These are phyloP conservation scores for Hiodon tergisus DNA, from an alignment of 2,113 vertebrate species.

Conservation along the genomic window DNA sequence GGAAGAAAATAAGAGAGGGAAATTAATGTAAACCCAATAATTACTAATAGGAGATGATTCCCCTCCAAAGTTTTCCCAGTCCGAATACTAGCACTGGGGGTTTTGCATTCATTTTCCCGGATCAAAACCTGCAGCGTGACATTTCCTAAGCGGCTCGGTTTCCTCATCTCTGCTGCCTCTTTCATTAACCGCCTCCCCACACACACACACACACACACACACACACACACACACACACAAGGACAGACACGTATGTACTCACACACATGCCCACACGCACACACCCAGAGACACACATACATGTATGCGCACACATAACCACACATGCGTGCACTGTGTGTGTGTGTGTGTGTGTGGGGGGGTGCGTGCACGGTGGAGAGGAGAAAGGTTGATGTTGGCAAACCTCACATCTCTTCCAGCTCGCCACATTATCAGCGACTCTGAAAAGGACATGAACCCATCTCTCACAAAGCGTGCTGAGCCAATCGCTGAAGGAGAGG, in stretches of 20 bases:
- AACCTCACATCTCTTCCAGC: not conserved
- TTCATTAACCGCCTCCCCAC: slow-evolving; percentile 40
- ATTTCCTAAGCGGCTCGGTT: slow-evolving; percentile 80
- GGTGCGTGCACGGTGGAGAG: slow-evolving; percentile 33
- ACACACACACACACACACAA: slow-evolving; percentile 26
- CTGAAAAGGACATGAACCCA: not conserved
- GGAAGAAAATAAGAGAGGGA: slow-evolving; percentile 81
- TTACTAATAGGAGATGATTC: slow-evolving; percentile 99
- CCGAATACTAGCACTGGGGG: slow-evolving; percentile 98
- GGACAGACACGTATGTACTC: not conserved
- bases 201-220: slow-evolving; percentile 4
- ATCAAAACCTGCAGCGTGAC: slow-evolving; percentile 98
- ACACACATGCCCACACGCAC: slow-evolving; percentile 3
- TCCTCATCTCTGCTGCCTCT: slow-evolving; percentile 63
- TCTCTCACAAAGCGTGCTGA: not conserved
- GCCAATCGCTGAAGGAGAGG: not conserved
- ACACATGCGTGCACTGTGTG: slow-evolving; percentile 21
- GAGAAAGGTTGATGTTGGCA: not conserved
- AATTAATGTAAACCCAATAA: slow-evolving; percentile 99
- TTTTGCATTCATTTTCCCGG: slow-evolving; percentile 99
- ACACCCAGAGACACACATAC: not conserved
- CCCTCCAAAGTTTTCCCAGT: slow-evolving; percentile 99
- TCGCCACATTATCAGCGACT: not conserved
- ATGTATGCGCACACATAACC: not conserved
- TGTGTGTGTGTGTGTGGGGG: too few relatives aligned